Evolutionary conservation across 2,888 invertebrate genomes (phyloP), one percentile per base, ranked within the genome.

Genomic region (Apotomis capreana): DNA sequence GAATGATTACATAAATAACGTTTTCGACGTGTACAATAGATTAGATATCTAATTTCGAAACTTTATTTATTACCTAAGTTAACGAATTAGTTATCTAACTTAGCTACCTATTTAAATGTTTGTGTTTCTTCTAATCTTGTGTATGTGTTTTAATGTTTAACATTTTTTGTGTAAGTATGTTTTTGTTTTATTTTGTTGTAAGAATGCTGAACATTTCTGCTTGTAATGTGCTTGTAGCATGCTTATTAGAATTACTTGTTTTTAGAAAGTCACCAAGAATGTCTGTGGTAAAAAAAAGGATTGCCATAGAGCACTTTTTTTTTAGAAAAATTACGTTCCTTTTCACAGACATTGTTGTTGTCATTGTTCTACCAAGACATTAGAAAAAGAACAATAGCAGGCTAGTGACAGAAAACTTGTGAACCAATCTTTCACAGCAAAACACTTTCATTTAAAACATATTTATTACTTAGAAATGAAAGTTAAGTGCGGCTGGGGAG

Each of bases 91-190:
- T 10, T 44, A 15, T 61, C 15, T 1, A 2, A n/a, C 12, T 46
- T 44, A 4, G 26, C 26, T 26, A 26, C 26, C 26, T 10, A 40
- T 5, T 5, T 40, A 40, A 40, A 26, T 55, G 44, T 44, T 44
- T 44, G 8, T 13, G 46, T 62, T 49, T 49, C 10, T 55, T 10
- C 5, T 5, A 37, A 62, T 49, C 55, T 69, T 69, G 61, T 57
- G 62, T 69, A 10, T 55, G 62, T 46, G 26, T 55, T 44, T 62
- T n/a, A 26, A 26, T 44, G 68, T 61, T 55, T 69, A 55, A 46
- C 61, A 46, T 60, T 55, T 46, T 49, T 67, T 64, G 67, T 70
- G 71, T 71, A 71, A 71, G 71, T 71, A 71, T 57, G 49, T 49
- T 61, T 71, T 69, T 58, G 57, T 49, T 65, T 51, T 63, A 13